phyloP scores from a whole-genome alignment of 1,140 invertebrate genomes.

The Leptinotarsa defecta region DNA sequence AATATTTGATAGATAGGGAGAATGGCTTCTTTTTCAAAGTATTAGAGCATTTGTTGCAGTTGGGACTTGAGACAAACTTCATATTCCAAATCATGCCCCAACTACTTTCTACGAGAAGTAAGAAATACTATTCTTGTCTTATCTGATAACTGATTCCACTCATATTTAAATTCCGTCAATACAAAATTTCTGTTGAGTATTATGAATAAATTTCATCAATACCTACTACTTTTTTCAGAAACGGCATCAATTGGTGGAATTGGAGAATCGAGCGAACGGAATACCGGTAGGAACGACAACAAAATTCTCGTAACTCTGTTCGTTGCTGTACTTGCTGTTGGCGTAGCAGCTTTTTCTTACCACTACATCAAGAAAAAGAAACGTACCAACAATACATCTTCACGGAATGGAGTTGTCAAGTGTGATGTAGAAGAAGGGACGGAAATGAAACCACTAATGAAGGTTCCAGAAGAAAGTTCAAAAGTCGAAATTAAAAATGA shows the following conservation, averaged over 20 bases:
- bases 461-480: constrained; percentile 20
- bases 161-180: too few species aligned
- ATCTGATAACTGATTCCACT: too few species aligned
- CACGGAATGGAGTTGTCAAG: constrained; percentile 40
- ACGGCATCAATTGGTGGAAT: constrained; percentile 13
- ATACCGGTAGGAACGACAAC: constrained; percentile 35
- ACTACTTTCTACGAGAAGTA: too few species aligned
- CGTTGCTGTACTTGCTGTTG: constrained; percentile 57
- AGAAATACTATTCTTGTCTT: too few species aligned
- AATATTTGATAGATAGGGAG: too few species aligned
- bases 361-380: constrained; percentile 53
- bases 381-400: constrained; percentile 9
- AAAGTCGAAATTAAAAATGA: constrained; percentile 31
- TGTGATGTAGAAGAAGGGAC: constrained; percentile 44
- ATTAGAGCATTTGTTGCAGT: too few species aligned
- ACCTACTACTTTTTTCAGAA: constrained; percentile 22
- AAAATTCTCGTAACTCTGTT: constrained; percentile 55
- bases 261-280: constrained; percentile 31
- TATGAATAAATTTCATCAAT: not conserved
- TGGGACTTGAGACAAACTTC: too few species aligned
- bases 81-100: too few species aligned
- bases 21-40: too few species aligned
- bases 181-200: too few species aligned
- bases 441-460: constrained; percentile 50
- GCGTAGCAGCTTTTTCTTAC: constrained; percentile 58